Conservation (phyloP, 1,140 invertebrate genomes). For the Latrodectus geometricus region DNA sequence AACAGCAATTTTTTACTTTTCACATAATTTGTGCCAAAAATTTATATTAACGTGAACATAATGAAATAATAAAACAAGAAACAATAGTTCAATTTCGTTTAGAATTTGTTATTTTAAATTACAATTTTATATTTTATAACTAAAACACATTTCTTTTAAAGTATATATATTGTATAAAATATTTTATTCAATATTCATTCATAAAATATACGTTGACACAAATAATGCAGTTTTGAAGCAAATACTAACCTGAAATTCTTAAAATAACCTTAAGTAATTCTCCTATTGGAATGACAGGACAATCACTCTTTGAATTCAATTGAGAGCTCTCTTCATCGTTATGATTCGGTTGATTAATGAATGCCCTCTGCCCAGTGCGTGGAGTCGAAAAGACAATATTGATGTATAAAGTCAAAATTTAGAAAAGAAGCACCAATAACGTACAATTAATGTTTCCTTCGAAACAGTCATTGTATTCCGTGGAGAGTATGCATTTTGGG, state of each 20-base stretch:
- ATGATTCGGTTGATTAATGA: conserved; percentile 1
- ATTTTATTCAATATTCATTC: no score
- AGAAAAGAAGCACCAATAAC: background rate
- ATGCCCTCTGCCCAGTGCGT: background rate
- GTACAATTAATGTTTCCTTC: background rate
- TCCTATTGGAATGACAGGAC: background rate
- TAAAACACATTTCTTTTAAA: no score
- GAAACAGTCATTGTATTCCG: background rate
- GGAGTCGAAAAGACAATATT: background rate
- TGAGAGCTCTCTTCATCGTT: background rate
- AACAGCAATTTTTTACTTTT: no score
- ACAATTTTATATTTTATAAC: no score
- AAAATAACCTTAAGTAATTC: background rate
- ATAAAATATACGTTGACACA: no score
- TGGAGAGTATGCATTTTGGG: background rate
- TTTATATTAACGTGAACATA: no score
- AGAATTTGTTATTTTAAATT: no score
- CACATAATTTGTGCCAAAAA: no score
- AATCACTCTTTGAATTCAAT: conserved; percentile 11
- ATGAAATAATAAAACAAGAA: no score
- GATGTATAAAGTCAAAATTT: background rate
- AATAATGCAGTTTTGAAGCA: no score
- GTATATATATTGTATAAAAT: no score
- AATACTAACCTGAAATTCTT: background rate
- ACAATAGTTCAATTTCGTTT: no score